Base-by-base conservation (phyloP, 2,797 vertebrate genomes). In the Macropodus opercularis region DNA sequence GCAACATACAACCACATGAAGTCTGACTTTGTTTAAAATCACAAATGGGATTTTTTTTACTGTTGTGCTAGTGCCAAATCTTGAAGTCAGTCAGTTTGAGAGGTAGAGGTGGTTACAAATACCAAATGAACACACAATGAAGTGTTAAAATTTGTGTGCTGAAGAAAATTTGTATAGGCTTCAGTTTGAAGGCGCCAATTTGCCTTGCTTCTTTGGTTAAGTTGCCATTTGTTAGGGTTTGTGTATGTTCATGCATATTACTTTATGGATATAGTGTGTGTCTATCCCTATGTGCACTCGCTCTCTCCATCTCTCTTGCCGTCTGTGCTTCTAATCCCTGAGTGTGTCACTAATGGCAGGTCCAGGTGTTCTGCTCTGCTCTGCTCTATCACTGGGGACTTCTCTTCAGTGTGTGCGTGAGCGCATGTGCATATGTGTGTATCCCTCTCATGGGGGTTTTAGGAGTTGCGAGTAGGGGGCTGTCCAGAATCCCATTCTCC, bases 361-460 rank as follows among this genome's bases (percentile, higher is more conserved):
- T 92, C 91, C 92, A 93, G 92, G 91, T 93, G 91, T 93, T 93
- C 85, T 84, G 88, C 90, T 90, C 90, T 78, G 88, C 85, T 87
- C 82, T 60, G 67, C 81, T 63, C 72, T 80, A 75, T 87, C 90
- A 89, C 50, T 8, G 66, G 87, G 89, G 84, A 72, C 72, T 36
- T 42, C 72, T 77, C 75, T 62, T 83, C 84, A 69, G 49, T 29
- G n/a, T 51, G 38, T 12, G 31, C 62, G 47, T 27, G 32, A 63
- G 56, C 56, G 32, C 35, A 36, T 69, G 72, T 57, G 57, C 8
- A 11, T 48, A 69, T 62, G 68, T 32, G 22, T 43, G 56, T 64
- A 17, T 50, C 63, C 50, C 65, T 76, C 83, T 88, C 79, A 63
- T 40, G 65, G 65, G 83, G 74, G 79, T 70, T 84, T 88, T 75